These are phyloP conservation scores for Cetonia aurata DNA, from an alignment of 2,888 invertebrate species.

Conservation along the genomic window DNA sequence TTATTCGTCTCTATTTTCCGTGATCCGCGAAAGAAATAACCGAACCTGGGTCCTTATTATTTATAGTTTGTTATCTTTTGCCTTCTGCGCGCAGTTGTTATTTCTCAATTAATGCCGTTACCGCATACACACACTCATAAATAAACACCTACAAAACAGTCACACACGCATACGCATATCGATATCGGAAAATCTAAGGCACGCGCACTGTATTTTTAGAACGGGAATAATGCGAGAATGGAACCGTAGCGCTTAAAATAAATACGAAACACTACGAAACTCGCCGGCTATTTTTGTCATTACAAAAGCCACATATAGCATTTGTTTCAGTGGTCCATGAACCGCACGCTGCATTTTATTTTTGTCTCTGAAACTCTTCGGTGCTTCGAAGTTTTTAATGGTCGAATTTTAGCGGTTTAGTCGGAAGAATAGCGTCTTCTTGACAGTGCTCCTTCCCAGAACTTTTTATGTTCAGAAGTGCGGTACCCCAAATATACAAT, in stretches of 20 bases:
- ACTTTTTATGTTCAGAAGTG: no score
- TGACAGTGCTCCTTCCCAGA: no score
- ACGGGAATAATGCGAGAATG: slow-evolving; percentile 27
- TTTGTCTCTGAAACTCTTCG: slow-evolving; percentile 4
- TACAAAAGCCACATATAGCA: slow-evolving; percentile 34
- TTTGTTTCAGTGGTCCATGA: slow-evolving; percentile 40
- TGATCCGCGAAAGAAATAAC: neutral
- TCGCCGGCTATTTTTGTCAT: slow-evolving; percentile 28
- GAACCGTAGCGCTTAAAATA: slow-evolving; percentile 27
- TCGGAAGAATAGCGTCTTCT: no score
- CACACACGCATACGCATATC: slow-evolving; percentile 3
- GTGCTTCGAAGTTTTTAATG: neutral
- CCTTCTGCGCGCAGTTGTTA: neutral
- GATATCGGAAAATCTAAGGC: slow-evolving; percentile 36
- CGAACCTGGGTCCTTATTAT: neutral
- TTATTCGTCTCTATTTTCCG: no score
- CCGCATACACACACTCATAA: slow-evolving; percentile 2
- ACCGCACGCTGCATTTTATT: slow-evolving; percentile 25
- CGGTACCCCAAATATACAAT: no score
- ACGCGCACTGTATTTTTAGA: slow-evolving; percentile 37
- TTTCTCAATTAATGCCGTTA: slow-evolving; percentile 29
- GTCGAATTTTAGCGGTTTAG: no score
- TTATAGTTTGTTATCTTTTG: slow-evolving; percentile 1
- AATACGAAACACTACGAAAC: slow-evolving; percentile 21
- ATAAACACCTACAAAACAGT: slow-evolving; percentile 16